A percentile compares a stretch with the other conserved stretches of the same genome.
phyloP scores from a whole-genome alignment of 2,888 invertebrate species.

The Dynastes maya region DNA sequence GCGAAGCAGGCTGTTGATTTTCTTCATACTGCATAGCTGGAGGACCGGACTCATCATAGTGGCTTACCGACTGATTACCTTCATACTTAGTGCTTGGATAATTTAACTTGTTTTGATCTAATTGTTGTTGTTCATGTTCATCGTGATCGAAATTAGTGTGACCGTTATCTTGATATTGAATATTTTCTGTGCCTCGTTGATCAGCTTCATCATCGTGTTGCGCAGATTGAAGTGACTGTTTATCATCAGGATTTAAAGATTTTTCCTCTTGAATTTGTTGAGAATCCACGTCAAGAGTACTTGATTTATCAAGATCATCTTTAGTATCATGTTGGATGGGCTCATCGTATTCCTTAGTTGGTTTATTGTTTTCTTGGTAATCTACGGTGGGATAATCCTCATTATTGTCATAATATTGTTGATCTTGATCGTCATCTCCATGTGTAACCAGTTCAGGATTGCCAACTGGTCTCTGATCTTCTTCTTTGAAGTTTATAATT shows the following conservation, averaged over 20 bases:
- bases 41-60: not conserved
- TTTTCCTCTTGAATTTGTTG: not conserved
- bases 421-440: slow-evolving; percentile 50
- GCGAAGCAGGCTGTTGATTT: not conserved
- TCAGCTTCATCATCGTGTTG: not conserved
- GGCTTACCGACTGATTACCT: not conserved
- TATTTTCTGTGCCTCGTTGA: not conserved
- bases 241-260: not conserved
- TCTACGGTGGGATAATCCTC: not conserved
- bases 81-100: not conserved
- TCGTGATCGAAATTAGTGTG: not conserved
- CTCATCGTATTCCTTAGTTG: not conserved
- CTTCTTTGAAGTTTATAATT: not conserved
- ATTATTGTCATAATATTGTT: slow-evolving; percentile 1
- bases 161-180: not conserved
- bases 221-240: not conserved
- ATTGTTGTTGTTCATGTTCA: not conserved
- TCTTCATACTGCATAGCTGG: slow-evolving; percentile 47
- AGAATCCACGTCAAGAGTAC: not conserved
- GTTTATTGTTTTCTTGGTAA: not conserved
- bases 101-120: not conserved
- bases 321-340: not conserved
- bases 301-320: not conserved
- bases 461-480: not conserved
- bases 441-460: not conserved